These are phyloP conservation scores for Characodon lateralis DNA, from an alignment of 2,797 vertebrate species.

Conservation along the genomic window DNA sequence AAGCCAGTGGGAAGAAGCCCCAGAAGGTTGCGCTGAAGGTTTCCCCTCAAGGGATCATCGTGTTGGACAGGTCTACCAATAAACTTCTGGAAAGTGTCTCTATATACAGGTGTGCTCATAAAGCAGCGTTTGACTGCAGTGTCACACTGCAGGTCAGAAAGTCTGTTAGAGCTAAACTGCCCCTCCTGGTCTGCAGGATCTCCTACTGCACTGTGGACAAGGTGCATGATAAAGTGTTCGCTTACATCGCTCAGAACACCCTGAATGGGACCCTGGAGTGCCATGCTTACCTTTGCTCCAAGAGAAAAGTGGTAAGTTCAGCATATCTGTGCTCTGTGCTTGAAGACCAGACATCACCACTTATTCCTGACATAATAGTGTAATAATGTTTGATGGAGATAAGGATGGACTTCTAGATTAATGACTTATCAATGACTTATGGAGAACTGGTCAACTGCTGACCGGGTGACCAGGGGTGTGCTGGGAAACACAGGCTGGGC, in stretches of 20 bases:
- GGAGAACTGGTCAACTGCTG: too few relatives aligned
- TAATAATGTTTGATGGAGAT: too few relatives aligned
- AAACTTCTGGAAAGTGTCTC: constrained; percentile 92
- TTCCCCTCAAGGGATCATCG: constrained; percentile 89
- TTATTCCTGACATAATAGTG: too few relatives aligned
- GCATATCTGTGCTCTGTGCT: neutral
- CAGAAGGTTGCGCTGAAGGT: constrained; percentile 91
- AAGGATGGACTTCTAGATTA: too few relatives aligned
- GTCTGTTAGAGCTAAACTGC: constrained; percentile 29
- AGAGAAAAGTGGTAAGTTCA: constrained; percentile 90
- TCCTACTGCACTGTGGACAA: constrained; percentile 98
- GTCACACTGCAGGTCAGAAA: neutral
- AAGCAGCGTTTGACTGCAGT: neutral
- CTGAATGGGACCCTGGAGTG: constrained; percentile 92
- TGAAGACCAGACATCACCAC: neutral
- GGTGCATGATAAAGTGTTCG: constrained; percentile 92
- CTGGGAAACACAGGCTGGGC: too few relatives aligned
- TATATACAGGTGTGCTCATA: constrained; percentile 89
- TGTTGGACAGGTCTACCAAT: constrained; percentile 82
- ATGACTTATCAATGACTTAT: too few relatives aligned
- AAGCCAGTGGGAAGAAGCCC: constrained; percentile 92
- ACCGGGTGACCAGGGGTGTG: too few relatives aligned
- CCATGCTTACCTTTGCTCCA: constrained; percentile 93
- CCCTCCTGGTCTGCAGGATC: constrained; percentile 81
- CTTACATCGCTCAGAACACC: constrained; percentile 94